Percentiles rank a stretch among this genome's conserved stretches.
phyloP scores from a whole-genome alignment of 1,140 invertebrate species.

The Aphelinus atriplicis region DNA sequence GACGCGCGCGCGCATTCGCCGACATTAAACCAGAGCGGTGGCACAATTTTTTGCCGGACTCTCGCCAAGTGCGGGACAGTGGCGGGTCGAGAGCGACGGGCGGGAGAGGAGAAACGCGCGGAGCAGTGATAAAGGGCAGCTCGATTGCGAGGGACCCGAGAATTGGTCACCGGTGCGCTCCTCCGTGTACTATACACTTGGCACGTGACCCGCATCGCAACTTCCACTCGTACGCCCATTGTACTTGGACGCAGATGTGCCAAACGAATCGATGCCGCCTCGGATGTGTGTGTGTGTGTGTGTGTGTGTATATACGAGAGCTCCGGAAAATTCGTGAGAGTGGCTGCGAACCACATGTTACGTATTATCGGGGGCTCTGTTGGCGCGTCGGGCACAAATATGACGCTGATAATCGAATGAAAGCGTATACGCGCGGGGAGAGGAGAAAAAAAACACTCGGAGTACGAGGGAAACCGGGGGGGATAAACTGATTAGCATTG shows the following conservation, averaged over 20 bases:
- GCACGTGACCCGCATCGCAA: conserved; percentile 42
- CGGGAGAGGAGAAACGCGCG: conserved; percentile 34
- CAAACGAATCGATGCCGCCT: conserved; percentile 2
- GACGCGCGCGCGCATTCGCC: background rate
- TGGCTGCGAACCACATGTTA: conserved; percentile 7
- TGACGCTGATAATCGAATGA: conserved; percentile 30
- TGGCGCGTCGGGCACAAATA: too few species aligned
- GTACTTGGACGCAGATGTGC: conserved; percentile 39
- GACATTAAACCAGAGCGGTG: conserved; percentile 33
- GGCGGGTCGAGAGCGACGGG: conserved; percentile 16
- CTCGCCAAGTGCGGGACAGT: background rate
- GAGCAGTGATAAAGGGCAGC: background rate
- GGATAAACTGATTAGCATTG: conserved; percentile 33
- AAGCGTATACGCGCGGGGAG: background rate
- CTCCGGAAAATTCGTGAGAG: conserved; percentile 14
- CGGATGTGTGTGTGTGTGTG: too few species aligned
- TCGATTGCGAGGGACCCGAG: background rate
- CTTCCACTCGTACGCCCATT: conserved; percentile 28
- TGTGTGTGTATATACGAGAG: too few species aligned
- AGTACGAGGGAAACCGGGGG: background rate
- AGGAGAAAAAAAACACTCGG: conserved; percentile 17
- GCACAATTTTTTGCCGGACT: conserved; percentile 25
- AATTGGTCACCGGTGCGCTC: background rate
- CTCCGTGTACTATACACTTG: background rate
- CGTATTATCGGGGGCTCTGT: too few species aligned